These are phyloP conservation scores for Dolichomitus sp. DNA, from an alignment of 2,888 invertebrate species.

Conservation along the genomic window DNA sequence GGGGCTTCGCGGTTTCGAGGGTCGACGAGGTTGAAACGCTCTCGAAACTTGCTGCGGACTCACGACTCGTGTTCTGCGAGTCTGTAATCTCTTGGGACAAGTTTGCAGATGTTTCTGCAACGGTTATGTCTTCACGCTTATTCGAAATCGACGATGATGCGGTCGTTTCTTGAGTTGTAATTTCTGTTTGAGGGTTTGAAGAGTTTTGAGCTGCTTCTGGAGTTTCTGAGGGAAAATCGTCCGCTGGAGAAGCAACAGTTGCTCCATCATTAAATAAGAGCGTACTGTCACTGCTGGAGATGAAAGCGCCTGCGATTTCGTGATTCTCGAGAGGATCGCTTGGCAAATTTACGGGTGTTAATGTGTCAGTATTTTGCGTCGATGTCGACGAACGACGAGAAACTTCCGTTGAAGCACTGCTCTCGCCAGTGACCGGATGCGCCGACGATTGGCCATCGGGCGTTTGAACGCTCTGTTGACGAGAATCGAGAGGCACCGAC, in stretches of 20 bases:
- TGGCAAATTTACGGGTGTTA: slow-evolving; percentile 82
- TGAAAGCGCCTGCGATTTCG: slow-evolving; percentile 73
- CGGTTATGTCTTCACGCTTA: slow-evolving; percentile 8
- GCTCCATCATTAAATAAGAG: slow-evolving; percentile 58
- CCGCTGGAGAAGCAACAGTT: slow-evolving; percentile 33
- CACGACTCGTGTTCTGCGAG: slow-evolving; percentile 61
- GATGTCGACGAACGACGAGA: slow-evolving; percentile 84
- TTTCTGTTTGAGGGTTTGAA: slow-evolving; percentile 17
- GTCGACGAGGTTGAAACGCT: background rate
- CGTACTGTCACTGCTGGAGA: slow-evolving; percentile 68
- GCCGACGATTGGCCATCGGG: slow-evolving; percentile 73
- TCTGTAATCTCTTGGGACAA: slow-evolving; percentile 64
- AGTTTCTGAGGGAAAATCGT: slow-evolving; percentile 25
- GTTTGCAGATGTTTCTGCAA: slow-evolving; percentile 52
- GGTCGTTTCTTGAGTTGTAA: background rate
- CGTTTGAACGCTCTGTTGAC: slow-evolving; percentile 71
- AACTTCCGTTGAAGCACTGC: slow-evolving; percentile 77
- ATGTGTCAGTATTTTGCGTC: slow-evolving; percentile 83
- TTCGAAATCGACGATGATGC: background rate
- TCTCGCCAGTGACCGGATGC: slow-evolving; percentile 47
- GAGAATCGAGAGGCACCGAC: slow-evolving; percentile 77
- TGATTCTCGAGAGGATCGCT: slow-evolving; percentile 79
- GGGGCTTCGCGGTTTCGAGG: too few relatives aligned
- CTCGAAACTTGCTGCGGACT: background rate
- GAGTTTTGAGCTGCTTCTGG: background rate